Conservation (phyloP, 2,888 invertebrate genomes). For the Leptopilina syphax region DNA sequence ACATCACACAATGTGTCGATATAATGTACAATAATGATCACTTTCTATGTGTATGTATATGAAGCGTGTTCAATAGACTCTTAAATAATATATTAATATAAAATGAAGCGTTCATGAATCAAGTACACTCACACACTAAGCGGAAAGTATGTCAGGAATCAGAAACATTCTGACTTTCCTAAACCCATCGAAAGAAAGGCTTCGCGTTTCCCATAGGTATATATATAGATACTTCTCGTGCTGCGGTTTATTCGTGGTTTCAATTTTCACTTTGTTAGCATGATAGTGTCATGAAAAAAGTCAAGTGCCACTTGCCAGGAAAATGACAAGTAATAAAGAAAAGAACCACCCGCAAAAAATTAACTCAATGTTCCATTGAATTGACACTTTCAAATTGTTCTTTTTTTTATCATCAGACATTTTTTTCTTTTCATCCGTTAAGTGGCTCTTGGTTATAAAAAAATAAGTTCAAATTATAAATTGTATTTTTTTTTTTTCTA, state of each 20-base stretch:
- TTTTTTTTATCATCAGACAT: too few species aligned
- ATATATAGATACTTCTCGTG: slow-evolving; percentile 40
- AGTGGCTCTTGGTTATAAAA: too few species aligned
- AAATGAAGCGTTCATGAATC: slow-evolving; percentile 43
- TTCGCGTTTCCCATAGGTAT: slow-evolving; percentile 43
- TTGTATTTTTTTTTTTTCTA: too few species aligned
- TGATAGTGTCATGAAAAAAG: slow-evolving; percentile 31
- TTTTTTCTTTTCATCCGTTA: too few species aligned
- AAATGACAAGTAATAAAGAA: background rate
- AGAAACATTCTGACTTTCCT: slow-evolving; percentile 60
- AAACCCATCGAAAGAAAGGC: slow-evolving; percentile 48
- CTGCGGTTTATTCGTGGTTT: slow-evolving; percentile 44
- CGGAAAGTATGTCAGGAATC: slow-evolving; percentile 61
- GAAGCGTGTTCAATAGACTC: slow-evolving; percentile 13
- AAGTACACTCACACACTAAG: slow-evolving; percentile 24
- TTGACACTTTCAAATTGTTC: slow-evolving; percentile 8
- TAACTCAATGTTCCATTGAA: background rate
- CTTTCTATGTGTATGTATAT: background rate
- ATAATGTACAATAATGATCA: slow-evolving; percentile 9
- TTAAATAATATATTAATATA: slow-evolving; percentile 32
- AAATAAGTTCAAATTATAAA: too few species aligned
- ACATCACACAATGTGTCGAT: background rate
- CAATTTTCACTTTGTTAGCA: slow-evolving; percentile 34
- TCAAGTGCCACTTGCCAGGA: background rate
- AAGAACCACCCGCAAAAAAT: background rate